Evolutionary conservation across 2,888 invertebrate genomes (phyloP).

Genomic region (Kryphioiulus occultus): DNA sequence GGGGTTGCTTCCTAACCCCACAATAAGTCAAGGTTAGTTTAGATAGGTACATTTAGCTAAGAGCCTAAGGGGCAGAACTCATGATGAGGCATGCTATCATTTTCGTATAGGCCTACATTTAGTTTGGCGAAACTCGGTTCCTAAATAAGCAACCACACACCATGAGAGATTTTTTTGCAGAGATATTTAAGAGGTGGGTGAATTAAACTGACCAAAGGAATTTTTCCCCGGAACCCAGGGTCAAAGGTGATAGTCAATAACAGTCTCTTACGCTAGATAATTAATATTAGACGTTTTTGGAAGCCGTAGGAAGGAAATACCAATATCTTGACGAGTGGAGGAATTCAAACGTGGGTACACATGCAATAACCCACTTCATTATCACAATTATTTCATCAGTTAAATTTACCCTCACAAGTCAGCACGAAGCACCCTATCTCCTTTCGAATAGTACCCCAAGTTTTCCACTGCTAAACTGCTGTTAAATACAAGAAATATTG

Average conservation of each 20-base stretch:
- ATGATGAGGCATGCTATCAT: background rate
- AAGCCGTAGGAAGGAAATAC: background rate
- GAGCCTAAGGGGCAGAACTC: background rate
- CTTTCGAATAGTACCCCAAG: no score
- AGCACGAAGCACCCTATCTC: no score
- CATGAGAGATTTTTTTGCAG: background rate
- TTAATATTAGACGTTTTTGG: background rate
- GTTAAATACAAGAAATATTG: no score
- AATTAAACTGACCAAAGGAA: background rate
- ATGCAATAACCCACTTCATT: background rate
- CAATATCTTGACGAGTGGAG: background rate
- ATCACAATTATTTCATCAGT: no score
- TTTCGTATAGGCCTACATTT: no score
- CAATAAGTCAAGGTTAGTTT: background rate
- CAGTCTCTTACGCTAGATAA: background rate
- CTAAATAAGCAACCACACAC: background rate
- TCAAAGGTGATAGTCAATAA: background rate
- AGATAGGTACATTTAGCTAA: background rate
- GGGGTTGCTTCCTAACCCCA: background rate
- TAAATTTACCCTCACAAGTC: no score
- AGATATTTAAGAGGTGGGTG: background rate
- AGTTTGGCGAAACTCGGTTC: background rate
- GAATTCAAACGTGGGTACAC: background rate
- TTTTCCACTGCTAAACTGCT: no score
- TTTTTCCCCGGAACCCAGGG: background rate